Evolutionary conservation across 2,797 vertebrate genomes (phyloP), one percentile per base, ranked within the genome.

Genomic region (Coccyzus lansbergi): DNA sequence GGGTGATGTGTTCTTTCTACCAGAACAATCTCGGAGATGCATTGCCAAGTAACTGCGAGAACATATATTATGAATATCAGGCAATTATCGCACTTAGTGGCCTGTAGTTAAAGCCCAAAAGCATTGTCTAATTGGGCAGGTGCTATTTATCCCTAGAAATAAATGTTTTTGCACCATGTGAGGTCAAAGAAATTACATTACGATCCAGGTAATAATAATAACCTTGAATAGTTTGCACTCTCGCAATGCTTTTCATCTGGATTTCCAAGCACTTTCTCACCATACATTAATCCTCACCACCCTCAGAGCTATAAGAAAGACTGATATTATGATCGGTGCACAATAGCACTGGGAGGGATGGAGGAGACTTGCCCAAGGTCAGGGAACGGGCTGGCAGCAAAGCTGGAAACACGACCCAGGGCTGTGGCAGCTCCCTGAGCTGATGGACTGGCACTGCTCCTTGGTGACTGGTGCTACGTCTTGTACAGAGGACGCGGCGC

Each of bases 71-170:
- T 95, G 91, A 95, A 88, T 92, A 92, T 74, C 21, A 77, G 83
- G 95, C 87, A 97, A 97, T 97, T 97, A 96, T 95, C 95, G 88
- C 92, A 91, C 95, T 94, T 95, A 95, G 95, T 95, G 87, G 91
- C 96, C 95, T 91, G 90, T 81, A 95, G 92, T 93, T 95, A 94
- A 93, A 93, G 85, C 91, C 93, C 92, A 31, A 86, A 93, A 94
- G 95, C 94, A 91, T 93, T 93, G 89, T 95, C 81, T 97, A 96
- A 96, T 96, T 94, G 95, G 85, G 87, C 92, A 96, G 95, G 94
- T 63, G 19, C 92, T 90, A 87, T 93, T 95, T 95, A 95, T 83
- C 94, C 91, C 83, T 72, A 71, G 86, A 93, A 95, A 95, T 78
- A 95, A 97, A 91, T 86, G 94, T 60, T 91, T 95, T 92, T 90